phyloP scores from a whole-genome alignment of 2,888 invertebrate species.

The Emesis furor region DNA sequence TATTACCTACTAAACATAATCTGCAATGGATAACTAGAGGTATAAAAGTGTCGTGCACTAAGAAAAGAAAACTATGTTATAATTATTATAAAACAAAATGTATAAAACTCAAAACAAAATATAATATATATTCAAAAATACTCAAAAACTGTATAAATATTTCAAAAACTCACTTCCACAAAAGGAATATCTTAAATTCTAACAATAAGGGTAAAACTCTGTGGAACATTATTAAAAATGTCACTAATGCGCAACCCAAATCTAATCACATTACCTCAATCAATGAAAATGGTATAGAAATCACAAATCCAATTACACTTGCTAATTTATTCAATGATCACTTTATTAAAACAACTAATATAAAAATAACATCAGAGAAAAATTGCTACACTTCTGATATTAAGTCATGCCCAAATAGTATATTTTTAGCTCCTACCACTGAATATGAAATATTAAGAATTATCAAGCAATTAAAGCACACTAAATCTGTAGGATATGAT shows the following conservation, averaged over 20 bases:
- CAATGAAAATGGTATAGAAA: neutral
- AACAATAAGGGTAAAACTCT: neutral
- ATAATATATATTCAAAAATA: neutral
- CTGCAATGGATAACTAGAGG: neutral
- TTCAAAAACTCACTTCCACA: neutral
- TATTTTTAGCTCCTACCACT: neutral
- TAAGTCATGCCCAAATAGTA: neutral
- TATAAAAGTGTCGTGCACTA: neutral
- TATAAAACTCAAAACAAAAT: neutral
- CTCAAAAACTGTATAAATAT: neutral
- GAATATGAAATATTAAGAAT: neutral
- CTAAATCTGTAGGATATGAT: neutral
- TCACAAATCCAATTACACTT: neutral
- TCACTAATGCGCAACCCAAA: neutral
- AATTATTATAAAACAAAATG: constrained; percentile 4
- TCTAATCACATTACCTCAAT: neutral
- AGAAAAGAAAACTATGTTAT: neutral
- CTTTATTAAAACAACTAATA: neutral
- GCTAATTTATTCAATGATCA: neutral
- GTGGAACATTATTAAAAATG: neutral
- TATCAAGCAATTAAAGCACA: neutral
- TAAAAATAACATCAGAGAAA: neutral
- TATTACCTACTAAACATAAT: too few species aligned
- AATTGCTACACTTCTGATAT: neutral
- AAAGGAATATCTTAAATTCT: neutral